phyloP scores from a whole-genome alignment of 2,888 invertebrate genomes.

The Pimpla rufipes region DNA sequence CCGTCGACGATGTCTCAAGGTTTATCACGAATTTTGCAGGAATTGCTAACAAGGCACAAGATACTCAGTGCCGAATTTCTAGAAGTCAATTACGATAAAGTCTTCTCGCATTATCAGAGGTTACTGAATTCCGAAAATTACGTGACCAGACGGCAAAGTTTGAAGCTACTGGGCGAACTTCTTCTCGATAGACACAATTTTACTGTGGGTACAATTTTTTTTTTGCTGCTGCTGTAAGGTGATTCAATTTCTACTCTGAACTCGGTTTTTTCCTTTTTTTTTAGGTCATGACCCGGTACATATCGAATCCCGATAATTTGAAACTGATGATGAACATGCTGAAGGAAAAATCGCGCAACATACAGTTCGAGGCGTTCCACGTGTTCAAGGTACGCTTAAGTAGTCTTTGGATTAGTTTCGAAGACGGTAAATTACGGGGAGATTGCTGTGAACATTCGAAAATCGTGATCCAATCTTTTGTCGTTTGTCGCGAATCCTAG shows the following conservation, averaged over 20 bases:
- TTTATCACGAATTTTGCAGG: conserved; percentile 87
- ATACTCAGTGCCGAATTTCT: conserved; percentile 98
- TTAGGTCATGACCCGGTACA: conserved; percentile 97
- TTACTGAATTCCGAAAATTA: conserved; percentile 99
- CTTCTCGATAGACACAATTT: conserved; percentile 99
- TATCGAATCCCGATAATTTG: conserved; percentile 99
- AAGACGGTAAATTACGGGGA: not conserved
- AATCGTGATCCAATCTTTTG: not conserved
- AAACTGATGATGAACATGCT: conserved; percentile 99
- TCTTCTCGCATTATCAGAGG: conserved; percentile 98
- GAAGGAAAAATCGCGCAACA: conserved; percentile 99
- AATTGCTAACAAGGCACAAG: conserved; percentile 97
- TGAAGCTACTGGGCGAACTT: conserved; percentile 98
- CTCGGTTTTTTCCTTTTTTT: conserved; percentile 19
- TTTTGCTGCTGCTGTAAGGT: conserved; percentile 67
- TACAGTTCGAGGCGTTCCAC: conserved; percentile 99
- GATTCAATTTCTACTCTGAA: not conserved
- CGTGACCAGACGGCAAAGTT: conserved; percentile 98
- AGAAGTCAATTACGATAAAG: conserved; percentile 99
- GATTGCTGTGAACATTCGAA: not conserved
- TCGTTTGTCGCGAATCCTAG: not conserved
- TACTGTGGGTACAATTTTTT: conserved; percentile 88
- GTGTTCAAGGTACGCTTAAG: conserved; percentile 96
- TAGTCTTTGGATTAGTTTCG: conserved; percentile 22
- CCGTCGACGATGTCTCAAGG: not conserved